These are phyloP conservation scores for Chloroclysta siterata DNA, from an alignment of 2,888 invertebrate species.

Conservation along the genomic window DNA sequence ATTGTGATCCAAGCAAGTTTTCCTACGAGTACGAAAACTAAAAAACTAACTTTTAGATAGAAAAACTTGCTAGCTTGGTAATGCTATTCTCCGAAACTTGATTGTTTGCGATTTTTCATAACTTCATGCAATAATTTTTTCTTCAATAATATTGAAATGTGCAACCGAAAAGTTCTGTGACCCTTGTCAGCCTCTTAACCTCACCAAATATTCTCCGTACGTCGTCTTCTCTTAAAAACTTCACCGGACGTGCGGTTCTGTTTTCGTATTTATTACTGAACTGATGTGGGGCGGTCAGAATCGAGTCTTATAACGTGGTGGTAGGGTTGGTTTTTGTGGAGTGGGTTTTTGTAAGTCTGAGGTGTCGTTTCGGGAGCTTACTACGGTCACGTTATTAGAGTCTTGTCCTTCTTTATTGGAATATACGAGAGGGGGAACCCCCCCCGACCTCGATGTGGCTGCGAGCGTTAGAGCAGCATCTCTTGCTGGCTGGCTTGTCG, in stretches of 20 bases:
- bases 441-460: slow-evolving; percentile 35
- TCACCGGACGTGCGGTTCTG: slow-evolving; percentile 69
- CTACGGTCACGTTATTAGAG: slow-evolving; percentile 75
- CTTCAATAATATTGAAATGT: no score
- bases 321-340: slow-evolving; percentile 51
- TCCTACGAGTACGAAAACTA: no score
- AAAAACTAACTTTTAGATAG: no score
- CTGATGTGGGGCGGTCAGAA: slow-evolving; percentile 18
- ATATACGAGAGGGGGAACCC: slow-evolving; percentile 63
- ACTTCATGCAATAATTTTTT: no score
- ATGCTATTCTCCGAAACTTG: no score
- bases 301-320: slow-evolving; percentile 35
- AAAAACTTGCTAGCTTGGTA: no score
- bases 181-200: slow-evolving; percentile 23
- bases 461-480: slow-evolving; percentile 28
- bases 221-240: slow-evolving; percentile 68
- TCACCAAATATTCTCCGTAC: slow-evolving; percentile 65
- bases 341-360: slow-evolving; percentile 53
- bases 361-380: slow-evolving; percentile 77
- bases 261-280: slow-evolving; percentile 68
- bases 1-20: no score
- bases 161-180: no score
- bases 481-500: slow-evolving; percentile 12
- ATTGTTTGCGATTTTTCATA: no score
- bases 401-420: slow-evolving; percentile 79